Evolutionary conservation across 1,140 invertebrate species (phyloP).

Genomic region (honey bee (Apis mellifera)): DNA sequence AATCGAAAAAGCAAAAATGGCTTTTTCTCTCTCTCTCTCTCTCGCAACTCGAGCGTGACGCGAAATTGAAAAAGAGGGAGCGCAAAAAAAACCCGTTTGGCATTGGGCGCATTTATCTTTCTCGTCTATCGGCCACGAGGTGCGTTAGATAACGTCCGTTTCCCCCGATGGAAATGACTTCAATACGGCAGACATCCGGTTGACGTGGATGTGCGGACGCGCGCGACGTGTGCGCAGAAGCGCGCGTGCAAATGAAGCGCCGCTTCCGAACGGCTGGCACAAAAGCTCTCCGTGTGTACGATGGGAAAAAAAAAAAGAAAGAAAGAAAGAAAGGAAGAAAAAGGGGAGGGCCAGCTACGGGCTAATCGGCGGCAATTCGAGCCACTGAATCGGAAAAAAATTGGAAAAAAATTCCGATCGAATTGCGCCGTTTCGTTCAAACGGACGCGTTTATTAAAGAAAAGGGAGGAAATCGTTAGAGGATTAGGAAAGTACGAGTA

Average conservation of each 20-base stretch:
- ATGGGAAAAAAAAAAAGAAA: neutral
- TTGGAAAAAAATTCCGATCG: neutral
- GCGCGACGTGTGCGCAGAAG: neutral
- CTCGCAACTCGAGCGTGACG: neutral
- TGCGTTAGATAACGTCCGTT: conserved; percentile 38
- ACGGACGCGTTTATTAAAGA: too few relatives aligned
- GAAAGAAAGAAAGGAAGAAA: neutral
- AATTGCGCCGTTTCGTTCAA: conserved; percentile 24
- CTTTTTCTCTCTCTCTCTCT: neutral
- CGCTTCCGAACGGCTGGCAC: neutral
- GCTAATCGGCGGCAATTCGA: conserved; percentile 32
- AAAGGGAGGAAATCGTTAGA: neutral
- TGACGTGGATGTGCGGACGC: conserved; percentile 17
- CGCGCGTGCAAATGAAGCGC: conserved; percentile 28
- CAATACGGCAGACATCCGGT: conserved; percentile 21
- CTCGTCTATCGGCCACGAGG: conserved; percentile 24
- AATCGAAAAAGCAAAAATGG: neutral
- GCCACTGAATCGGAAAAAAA: conserved; percentile 33
- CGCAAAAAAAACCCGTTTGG: neutral
- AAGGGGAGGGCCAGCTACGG: conserved; percentile 6
- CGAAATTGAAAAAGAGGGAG: conserved; percentile 12
- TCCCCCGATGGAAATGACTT: conserved; percentile 11
- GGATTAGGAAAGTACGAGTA: too few relatives aligned
- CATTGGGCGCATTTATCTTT: conserved; percentile 21
- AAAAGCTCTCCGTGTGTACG: neutral